Conservation (phyloP, 2,797 vertebrate species). For the Gallinago nigripennis region DNA sequence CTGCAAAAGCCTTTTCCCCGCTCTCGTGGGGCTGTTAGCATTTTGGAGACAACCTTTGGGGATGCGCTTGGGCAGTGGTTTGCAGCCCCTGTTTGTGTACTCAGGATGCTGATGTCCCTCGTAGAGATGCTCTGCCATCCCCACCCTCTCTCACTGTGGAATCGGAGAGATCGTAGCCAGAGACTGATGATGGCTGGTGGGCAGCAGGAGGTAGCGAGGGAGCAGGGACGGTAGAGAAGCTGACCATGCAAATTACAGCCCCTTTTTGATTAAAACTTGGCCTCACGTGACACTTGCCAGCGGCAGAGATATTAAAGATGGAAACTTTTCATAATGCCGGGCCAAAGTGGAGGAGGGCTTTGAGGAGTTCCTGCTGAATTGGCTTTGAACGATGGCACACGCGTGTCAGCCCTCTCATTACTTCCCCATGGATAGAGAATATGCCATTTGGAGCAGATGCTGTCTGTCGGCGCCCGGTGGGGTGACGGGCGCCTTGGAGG, state of each 20-base stretch:
- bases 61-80: background rate
- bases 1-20: background rate
- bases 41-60: background rate
- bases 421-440: background rate
- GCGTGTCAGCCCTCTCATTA: background rate
- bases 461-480: background rate
- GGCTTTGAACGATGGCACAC: background rate
- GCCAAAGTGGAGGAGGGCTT: background rate
- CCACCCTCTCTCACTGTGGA: fast-evolving
- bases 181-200: background rate
- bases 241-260: background rate
- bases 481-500: background rate
- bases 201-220: background rate
- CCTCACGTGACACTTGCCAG: background rate
- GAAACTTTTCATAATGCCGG: background rate
- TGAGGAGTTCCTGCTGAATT: background rate
- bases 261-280: background rate
- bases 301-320: background rate
- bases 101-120: background rate
- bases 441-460: background rate
- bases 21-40: fast-evolving
- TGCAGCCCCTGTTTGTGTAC: background rate
- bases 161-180: background rate
- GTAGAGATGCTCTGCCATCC: background rate
- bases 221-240: background rate